A percentile compares a stretch with the other conserved stretches of the same genome.
Evolutionary conservation across 2,888 invertebrate species (phyloP).

Genomic region (Drosophila recens): DNA sequence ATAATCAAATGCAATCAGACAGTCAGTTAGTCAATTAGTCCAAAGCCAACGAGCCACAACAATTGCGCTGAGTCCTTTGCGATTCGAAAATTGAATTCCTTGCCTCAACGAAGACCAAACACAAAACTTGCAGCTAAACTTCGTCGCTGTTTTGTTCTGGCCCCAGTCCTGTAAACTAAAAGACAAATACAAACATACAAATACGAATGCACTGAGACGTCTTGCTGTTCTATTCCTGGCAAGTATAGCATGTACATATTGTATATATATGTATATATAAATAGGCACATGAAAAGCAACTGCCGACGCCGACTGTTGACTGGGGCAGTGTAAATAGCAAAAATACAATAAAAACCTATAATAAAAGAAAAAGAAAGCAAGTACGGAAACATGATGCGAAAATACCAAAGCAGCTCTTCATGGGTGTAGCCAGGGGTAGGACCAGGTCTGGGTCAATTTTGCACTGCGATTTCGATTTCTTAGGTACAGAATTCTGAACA

Average conservation of each 20-base stretch:
- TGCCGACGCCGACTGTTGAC: constrained; percentile 78
- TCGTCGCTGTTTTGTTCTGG: constrained; percentile 50
- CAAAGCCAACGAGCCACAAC: constrained; percentile 29
- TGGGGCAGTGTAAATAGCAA: constrained; percentile 76
- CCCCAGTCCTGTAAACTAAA: constrained; percentile 76
- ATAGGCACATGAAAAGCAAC: constrained; percentile 76
- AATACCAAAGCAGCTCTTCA: constrained; percentile 61
- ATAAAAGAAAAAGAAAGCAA: constrained; percentile 56
- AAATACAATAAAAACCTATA: constrained; percentile 67
- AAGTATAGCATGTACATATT: constrained; percentile 37
- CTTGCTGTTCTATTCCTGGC: constrained; percentile 45
- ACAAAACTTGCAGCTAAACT: constrained; percentile 70
- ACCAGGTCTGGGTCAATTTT: too few species aligned
- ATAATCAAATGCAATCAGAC: constrained; percentile 65
- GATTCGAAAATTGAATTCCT: constrained; percentile 78
- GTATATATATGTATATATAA: constrained; percentile 45
- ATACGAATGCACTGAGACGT: constrained; percentile 43
- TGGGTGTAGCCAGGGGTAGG: constrained; percentile 22
- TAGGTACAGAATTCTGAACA: too few species aligned
- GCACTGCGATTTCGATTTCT: too few species aligned
- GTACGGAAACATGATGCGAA: constrained; percentile 35
- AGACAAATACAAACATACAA: constrained; percentile 74
- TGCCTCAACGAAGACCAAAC: constrained; percentile 77
- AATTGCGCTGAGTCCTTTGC: constrained; percentile 58
- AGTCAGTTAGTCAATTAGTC: constrained; percentile 15